Conservation (phyloP, 2,888 invertebrate species). For the Odontothrips loti region DNA sequence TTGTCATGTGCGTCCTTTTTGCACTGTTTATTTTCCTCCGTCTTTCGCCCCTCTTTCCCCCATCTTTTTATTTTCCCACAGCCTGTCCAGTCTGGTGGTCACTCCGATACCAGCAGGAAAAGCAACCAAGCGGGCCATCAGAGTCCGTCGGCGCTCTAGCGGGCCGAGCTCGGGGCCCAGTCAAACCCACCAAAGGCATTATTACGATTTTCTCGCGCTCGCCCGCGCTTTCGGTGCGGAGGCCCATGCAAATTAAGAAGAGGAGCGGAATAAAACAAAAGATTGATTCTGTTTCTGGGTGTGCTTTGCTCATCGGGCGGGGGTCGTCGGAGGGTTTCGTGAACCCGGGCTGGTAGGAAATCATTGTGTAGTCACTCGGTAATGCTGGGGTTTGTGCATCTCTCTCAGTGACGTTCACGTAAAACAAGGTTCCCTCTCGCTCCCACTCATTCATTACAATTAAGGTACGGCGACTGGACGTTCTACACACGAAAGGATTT, state of each 20-base stretch:
- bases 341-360: neutral
- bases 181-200: neutral
- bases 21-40: neutral
- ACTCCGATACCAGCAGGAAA: no score
- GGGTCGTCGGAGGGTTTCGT: neutral
- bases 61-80: neutral
- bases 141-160: no score
- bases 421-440: neutral
- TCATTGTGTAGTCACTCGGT: neutral
- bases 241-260: neutral
- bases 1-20: neutral
- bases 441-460: constrained; percentile 8
- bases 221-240: neutral
- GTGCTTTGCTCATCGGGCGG: neutral
- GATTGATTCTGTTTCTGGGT: no score
- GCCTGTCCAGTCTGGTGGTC: neutral
- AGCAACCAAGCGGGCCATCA: no score
- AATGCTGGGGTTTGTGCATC: neutral
- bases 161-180: no score
- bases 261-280: neutral
- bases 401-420: neutral
- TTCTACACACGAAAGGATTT: no score
- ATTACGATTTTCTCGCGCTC: neutral
- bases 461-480: neutral
- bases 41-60: neutral